Conservation (phyloP, 1,140 invertebrate genomes). For the Sitobion miscanthi region DNA sequence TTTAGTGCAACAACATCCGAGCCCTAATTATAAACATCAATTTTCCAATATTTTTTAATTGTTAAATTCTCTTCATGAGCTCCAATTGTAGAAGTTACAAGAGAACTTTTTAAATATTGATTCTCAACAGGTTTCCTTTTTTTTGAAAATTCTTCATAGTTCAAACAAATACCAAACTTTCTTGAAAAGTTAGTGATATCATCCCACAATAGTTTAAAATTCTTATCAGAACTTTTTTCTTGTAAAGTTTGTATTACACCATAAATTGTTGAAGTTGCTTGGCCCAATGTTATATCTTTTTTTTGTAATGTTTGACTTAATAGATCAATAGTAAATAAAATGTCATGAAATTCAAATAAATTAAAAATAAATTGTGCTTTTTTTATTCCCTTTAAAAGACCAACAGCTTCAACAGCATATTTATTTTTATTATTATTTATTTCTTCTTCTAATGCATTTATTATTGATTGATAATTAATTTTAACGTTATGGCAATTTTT, state of each 20-base stretch:
- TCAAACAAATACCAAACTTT: conserved; percentile 14
- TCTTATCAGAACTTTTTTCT: background rate
- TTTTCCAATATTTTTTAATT: background rate
- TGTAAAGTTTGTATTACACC: background rate
- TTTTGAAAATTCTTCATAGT: background rate
- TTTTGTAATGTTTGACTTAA: background rate
- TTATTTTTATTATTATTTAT: no score
- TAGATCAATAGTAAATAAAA: background rate
- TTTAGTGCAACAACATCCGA: no score
- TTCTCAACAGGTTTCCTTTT: background rate
- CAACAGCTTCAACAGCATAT: no score
- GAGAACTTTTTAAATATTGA: background rate
- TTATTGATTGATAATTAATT: no score
- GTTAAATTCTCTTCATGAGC: background rate
- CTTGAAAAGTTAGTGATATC: background rate
- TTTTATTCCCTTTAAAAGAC: background rate
- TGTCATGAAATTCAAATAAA: conserved; percentile 1
- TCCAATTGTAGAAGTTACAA: background rate
- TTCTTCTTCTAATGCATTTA: no score
- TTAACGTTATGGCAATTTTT: no score
- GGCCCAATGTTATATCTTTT: background rate
- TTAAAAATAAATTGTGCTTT: conserved; percentile 7
- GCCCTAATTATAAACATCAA: background rate
- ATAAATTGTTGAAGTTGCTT: background rate
- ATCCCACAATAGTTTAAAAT: background rate